Conservation (phyloP, 2,797 vertebrate genomes). For the Phataginus tetradactyla region DNA sequence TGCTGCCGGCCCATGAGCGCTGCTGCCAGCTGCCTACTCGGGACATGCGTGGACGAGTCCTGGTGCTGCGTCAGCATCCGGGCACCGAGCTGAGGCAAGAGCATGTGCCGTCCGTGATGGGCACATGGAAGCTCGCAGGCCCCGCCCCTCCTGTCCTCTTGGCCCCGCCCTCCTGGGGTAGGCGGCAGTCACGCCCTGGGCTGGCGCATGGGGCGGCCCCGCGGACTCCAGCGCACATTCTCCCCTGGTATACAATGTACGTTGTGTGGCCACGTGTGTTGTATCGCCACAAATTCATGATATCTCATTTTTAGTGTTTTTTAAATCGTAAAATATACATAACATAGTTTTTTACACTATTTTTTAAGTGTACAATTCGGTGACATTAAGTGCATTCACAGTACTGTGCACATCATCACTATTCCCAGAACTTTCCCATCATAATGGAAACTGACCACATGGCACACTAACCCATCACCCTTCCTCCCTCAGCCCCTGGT, state of each 20-base stretch:
- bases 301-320: neutral
- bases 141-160: too few relatives aligned
- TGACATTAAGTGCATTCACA: neutral
- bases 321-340: neutral
- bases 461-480: neutral
- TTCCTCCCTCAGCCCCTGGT: neutral
- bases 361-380: neutral
- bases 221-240: fast-evolving
- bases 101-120: neutral
- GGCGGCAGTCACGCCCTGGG: neutral
- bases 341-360: neutral
- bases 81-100: neutral
- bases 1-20: too few relatives aligned
- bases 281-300: neutral
- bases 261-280: fast-evolving
- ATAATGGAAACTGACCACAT: too few relatives aligned
- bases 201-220: too few relatives aligned
- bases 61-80: too few relatives aligned
- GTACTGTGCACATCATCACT: neutral
- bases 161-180: neutral
- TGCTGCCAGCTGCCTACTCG: neutral
- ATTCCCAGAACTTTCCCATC: neutral
- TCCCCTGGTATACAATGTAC: fast-evolving
- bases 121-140: fast-evolving
- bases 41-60: fast-evolving